A percentile compares a stretch with the other conserved stretches of the same genome.
phyloP scores from a whole-genome alignment of 2,113 vertebrate species.

The Sturnus vulgaris region DNA sequence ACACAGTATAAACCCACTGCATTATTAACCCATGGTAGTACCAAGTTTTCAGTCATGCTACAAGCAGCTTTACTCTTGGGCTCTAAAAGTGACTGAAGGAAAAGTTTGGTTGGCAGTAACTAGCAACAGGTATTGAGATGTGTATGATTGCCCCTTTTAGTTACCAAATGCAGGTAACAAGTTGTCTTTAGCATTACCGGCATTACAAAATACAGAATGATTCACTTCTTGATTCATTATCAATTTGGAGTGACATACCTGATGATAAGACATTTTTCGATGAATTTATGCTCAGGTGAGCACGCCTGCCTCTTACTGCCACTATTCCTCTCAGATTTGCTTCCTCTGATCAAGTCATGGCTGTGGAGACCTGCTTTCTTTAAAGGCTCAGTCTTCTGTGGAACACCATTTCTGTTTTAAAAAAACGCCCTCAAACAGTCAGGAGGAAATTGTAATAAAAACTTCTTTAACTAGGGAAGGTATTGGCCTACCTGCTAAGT shows the following conservation, averaged over 20 bases:
- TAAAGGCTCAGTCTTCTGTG: neutral
- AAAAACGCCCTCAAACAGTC: neutral
- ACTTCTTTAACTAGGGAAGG: neutral
- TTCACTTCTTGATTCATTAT: neutral
- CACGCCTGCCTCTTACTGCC: neutral
- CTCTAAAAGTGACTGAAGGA: neutral
- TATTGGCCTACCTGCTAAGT: neutral
- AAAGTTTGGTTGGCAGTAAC: neutral
- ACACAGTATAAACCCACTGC: neutral
- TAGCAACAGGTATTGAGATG: neutral
- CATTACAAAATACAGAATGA: neutral
- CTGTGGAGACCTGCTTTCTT: neutral
- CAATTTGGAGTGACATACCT: neutral
- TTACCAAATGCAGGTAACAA: neutral
- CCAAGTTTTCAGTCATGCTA: neutral
- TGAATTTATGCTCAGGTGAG: neutral
- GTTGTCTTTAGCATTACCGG: neutral
- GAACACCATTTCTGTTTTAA: neutral
- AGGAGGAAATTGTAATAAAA: neutral
- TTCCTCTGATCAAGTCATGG: neutral
- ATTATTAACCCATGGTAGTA: neutral
- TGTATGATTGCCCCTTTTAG: neutral
- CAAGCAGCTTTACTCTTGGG: neutral
- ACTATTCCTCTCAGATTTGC: neutral
- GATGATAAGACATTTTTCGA: neutral